Percentiles rank a stretch among this genome's conserved stretches.
Evolutionary conservation across 2,113 vertebrate species (phyloP).

Genomic region (Pterophyllum scalare): DNA sequence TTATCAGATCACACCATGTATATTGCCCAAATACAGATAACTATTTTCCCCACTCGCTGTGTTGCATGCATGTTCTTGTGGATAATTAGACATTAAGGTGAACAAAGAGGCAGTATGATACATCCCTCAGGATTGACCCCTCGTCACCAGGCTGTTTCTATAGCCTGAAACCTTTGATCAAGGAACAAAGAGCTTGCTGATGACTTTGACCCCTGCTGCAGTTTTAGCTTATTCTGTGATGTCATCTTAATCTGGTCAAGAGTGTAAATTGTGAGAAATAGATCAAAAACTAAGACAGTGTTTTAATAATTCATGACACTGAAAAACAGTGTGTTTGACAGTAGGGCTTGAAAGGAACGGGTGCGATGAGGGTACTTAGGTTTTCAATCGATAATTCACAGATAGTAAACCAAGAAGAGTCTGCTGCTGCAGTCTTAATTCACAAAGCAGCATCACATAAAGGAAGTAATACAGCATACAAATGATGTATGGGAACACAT

Average conservation of each 20-base stretch:
- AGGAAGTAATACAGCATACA: neutral
- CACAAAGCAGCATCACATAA: slow-evolving; percentile 20
- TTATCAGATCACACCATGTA: slow-evolving; percentile 5
- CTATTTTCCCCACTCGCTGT: neutral
- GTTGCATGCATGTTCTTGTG: slow-evolving; percentile 15
- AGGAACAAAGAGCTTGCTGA: slow-evolving; percentile 36
- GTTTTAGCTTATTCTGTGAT: slow-evolving; percentile 35
- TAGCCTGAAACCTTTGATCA: slow-evolving; percentile 54
- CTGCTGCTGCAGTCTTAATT: slow-evolving; percentile 57
- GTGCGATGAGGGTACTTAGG: slow-evolving; percentile 28
- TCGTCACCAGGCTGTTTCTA: slow-evolving; percentile 23
- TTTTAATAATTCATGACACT: slow-evolving; percentile 73
- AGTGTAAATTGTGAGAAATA: slow-evolving; percentile 51
- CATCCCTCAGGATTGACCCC: slow-evolving; percentile 31
- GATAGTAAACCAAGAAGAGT: slow-evolving; percentile 23
- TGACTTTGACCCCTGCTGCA: slow-evolving; percentile 36
- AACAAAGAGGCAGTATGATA: slow-evolving; percentile 29
- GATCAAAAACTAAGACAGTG: slow-evolving; percentile 42
- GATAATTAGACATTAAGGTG: slow-evolving; percentile 60
- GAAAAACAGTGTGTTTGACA: slow-evolving; percentile 48
- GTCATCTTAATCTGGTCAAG: slow-evolving; percentile 43
- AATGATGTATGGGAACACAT: neutral
- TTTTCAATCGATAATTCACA: slow-evolving; percentile 67
- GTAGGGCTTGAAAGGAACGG: neutral
- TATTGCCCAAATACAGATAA: slow-evolving; percentile 17